These are phyloP conservation scores for Sparidentex hasta DNA, from an alignment of 2,797 vertebrate species.

Conservation along the genomic window DNA sequence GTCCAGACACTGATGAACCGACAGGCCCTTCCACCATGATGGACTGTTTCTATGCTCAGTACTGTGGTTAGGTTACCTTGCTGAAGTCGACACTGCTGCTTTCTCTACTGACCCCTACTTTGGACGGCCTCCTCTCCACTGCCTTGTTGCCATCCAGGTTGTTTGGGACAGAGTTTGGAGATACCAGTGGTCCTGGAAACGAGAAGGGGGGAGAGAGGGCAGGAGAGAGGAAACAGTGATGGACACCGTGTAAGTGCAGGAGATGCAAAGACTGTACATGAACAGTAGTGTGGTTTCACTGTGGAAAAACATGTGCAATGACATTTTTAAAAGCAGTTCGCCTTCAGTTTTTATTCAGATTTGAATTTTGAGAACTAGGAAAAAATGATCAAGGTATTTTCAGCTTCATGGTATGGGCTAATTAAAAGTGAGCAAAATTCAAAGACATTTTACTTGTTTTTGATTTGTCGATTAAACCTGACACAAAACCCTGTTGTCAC, in stretches of 20 bases:
- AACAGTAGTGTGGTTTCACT: conserved; percentile 1
- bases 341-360: not conserved
- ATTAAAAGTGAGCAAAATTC: conserved; percentile 35
- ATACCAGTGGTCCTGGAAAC: conserved; percentile 88
- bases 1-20: conserved; percentile 77
- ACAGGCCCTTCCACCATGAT: conserved; percentile 49
- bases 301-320: not conserved
- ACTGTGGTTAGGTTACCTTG: conserved; percentile 88
- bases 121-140: conserved; percentile 89
- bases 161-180: conserved; percentile 91
- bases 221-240: conserved; percentile 37
- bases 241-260: conserved; percentile 30
- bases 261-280: conserved; percentile 5
- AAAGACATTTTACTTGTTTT: not conserved
- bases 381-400: not conserved
- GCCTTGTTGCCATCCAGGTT: conserved; percentile 90
- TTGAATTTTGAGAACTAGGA: not conserved
- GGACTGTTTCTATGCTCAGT: conserved; percentile 76
- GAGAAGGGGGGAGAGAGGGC: conserved; percentile 12
- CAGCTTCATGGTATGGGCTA: conserved; percentile 19
- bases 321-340: not conserved
- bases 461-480: not conserved
- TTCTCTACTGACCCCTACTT: conserved; percentile 94
- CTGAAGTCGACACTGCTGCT: conserved; percentile 96
- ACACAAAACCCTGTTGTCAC: conserved; percentile 1